A percentile compares a stretch with the other conserved stretches of the same genome.
Evolutionary conservation across 2,113 vertebrate species (phyloP).

Genomic region (Rhodinocichla rosea): DNA sequence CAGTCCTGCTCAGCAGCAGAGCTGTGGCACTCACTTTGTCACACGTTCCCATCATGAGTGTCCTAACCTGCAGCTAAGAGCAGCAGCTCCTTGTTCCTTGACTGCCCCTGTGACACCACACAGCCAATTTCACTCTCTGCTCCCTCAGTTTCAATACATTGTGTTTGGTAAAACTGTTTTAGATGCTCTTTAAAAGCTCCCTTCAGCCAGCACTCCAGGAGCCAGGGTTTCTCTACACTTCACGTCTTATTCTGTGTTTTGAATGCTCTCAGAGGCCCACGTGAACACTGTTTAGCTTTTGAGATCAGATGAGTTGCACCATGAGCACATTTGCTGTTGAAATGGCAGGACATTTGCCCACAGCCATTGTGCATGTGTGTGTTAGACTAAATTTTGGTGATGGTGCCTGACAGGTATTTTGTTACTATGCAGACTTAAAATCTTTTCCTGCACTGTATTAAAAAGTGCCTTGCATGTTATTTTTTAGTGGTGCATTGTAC

Average conservation of each 20-base stretch:
- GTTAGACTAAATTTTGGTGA: neutral
- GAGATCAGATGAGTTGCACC: neutral
- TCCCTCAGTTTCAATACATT: neutral
- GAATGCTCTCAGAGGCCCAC: neutral
- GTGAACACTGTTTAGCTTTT: neutral
- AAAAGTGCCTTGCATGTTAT: neutral
- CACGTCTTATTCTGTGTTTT: neutral
- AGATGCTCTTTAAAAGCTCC: neutral
- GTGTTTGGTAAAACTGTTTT: neutral
- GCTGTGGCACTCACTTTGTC: neutral
- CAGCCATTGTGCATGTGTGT: neutral
- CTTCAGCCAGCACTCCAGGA: neutral
- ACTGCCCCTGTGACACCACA: neutral
- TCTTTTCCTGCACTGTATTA: neutral
- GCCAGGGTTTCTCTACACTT: neutral
- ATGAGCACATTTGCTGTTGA: neutral
- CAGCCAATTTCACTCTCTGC: fast-evolving
- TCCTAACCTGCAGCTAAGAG: neutral
- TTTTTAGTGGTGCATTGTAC: neutral
- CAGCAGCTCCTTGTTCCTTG: neutral
- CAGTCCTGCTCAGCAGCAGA: neutral
- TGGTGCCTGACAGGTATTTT: neutral
- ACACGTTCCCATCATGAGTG: neutral
- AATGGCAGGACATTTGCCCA: neutral
- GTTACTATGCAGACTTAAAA: neutral